Evolutionary conservation across 2,797 vertebrate genomes (phyloP).

Genomic region (Artibeus lituratus): DNA sequence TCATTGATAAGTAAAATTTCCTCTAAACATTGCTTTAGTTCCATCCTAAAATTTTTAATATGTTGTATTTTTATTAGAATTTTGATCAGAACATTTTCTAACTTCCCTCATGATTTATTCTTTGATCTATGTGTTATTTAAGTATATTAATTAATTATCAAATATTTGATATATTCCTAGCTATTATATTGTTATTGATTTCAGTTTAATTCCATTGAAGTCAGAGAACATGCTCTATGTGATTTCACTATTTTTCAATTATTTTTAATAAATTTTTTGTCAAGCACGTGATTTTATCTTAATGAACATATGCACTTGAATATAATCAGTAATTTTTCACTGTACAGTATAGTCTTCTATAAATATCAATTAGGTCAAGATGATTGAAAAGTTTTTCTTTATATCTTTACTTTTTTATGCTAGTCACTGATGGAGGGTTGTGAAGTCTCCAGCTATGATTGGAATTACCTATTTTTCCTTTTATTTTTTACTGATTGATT

Average conservation of each 20-base stretch:
- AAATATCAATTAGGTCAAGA: not conserved
- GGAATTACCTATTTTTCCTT: not conserved
- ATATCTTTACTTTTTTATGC: not conserved
- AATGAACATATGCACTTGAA: not conserved
- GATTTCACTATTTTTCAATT: not conserved
- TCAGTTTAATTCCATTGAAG: not conserved
- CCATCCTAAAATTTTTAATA: not conserved
- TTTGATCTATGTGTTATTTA: not conserved
- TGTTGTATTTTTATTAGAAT: not conserved
- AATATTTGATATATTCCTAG: not conserved
- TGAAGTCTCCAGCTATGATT: not conserved
- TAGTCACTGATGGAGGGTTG: not conserved
- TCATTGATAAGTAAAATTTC: not conserved
- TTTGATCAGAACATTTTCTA: not conserved
- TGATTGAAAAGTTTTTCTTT: not conserved
- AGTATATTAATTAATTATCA: not conserved
- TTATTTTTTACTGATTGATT: no score
- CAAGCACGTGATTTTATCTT: not conserved
- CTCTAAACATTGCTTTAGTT: not conserved
- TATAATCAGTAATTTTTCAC: not conserved
- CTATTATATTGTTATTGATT: not conserved
- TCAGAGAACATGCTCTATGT: not conserved
- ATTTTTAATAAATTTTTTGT: not conserved
- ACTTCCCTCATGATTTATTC: not conserved
- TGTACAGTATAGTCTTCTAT: not conserved